Base-by-base conservation (phyloP, 2,113 vertebrate species). In the Synodontis membranacea region DNA sequence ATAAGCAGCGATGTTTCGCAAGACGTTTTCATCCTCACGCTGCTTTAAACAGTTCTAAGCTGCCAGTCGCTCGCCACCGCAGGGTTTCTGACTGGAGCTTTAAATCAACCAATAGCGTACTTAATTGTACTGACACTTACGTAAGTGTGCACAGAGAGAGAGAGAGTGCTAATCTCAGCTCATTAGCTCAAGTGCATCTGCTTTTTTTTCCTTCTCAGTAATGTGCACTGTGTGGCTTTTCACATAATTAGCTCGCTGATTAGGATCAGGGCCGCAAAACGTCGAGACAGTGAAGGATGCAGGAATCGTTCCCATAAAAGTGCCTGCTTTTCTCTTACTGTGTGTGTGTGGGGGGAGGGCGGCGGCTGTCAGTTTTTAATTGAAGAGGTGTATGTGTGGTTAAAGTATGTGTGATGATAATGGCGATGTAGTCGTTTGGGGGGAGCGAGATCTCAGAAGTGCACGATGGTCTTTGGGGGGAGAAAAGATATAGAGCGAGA, bases 241-340 rank as follows among this genome's bases (percentile, higher is more conserved):
- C 78, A 56, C 37, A 50, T 86, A 68, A 86, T 86, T 68, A 81
- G 85, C 64, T 44, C 25, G 1, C 37, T 70, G 85, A 80, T 72
- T 86, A 52, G 60, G 60, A 80, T 52, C 54, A 25, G 21, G 17
- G 50, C 48, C 58, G 34, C 48, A 81, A 81, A 39, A 42, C 39
- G 52, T 56, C 5, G 48, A 50, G 62, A 70, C 76, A 1, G 14
- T 64, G 48, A 81, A 28, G 58, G 68, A 78, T 74, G 81, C 68
- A 82, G 66, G 54, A 60, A 46, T 74, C 64, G 42, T 42, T 72
- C 62, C 62, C 66, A 42, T 44, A 39, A 44, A 78, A 80, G 75
- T 78, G 48, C 52, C 52, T 39, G 31, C 14, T 19, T 4, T n/a
- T 34, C 15, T 50, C 3, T 23, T 8, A 6, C 28, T 31, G 68